Conservation (phyloP, 2,888 invertebrate species). For the Calliphora vomitoria region DNA sequence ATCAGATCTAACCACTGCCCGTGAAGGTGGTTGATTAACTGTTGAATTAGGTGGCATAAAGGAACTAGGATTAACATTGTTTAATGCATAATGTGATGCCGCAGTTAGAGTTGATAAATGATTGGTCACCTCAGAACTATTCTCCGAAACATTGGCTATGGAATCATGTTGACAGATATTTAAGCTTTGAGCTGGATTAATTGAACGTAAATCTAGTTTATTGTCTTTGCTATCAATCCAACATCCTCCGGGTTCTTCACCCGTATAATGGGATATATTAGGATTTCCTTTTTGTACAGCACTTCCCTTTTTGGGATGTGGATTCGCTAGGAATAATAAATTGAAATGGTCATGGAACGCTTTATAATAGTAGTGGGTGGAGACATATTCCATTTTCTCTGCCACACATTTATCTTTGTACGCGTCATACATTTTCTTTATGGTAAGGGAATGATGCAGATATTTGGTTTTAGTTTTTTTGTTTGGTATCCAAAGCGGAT, state of each 20-base stretch:
- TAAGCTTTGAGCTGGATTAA: constrained; percentile 21
- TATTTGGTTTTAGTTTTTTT: constrained; percentile 71
- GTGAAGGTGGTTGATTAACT: background rate
- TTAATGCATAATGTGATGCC: too few species aligned
- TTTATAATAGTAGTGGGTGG: constrained; percentile 58
- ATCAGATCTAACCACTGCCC: background rate
- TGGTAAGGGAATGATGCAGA: constrained; percentile 72
- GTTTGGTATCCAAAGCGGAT: constrained; percentile 73
- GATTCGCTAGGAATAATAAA: constrained; percentile 62
- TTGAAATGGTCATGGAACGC: constrained; percentile 70
- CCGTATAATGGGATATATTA: constrained; percentile 71
- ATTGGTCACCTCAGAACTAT: background rate
- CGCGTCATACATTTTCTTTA: constrained; percentile 70
- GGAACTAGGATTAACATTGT: background rate
- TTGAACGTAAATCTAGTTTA: background rate
- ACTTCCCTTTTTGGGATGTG: constrained; percentile 6
- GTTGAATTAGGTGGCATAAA: constrained; percentile 1
- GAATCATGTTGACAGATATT: background rate
- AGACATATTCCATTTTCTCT: constrained; percentile 54
- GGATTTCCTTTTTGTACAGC: constrained; percentile 53
- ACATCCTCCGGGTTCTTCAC: constrained; percentile 71
- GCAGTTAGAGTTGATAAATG: background rate
- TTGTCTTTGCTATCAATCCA: constrained; percentile 54
- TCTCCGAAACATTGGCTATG: background rate
- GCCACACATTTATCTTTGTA: constrained; percentile 67